Evolutionary conservation across 2,797 vertebrate species (phyloP), one percentile per base, ranked within the genome.

Genomic region (Taenioides sp.): DNA sequence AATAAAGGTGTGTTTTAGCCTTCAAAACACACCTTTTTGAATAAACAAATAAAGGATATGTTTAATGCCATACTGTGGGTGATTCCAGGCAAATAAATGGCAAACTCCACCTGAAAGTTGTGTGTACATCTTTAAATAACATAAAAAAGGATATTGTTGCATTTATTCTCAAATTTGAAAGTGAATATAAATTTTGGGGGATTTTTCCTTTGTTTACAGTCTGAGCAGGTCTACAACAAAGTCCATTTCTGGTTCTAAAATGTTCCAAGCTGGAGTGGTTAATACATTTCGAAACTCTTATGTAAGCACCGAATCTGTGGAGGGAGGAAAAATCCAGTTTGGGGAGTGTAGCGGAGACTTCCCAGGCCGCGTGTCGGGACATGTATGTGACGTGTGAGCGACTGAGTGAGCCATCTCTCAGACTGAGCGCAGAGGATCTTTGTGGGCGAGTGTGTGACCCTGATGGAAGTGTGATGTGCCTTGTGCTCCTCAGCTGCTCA

Each of bases 291-390:
- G 10, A 28, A 27, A 52, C 17, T 50, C 25, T 66, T 66, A 65
- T 50, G 43, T 50, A 66, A 66, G 23, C 2, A 17, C 12, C 7
- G 16, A 28, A 28, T 43, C n/a, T 10, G 20, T 11, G n/a, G 62
- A 47, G 62, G 37, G n/a, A 16, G 64, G 17, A 6, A 55, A 67
- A 71, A 60, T 64, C 54, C 54, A 58, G 70, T 63, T 61, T 5
- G 62, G 52, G 68, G 55, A 50, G 70, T 73, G 71, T 40, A 16
- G 25, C 5, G 14, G 9, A 25, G 61, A 70, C 57, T 27, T 63
- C 27, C 16, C 59, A 67, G 65, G 65, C 0, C 0, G 34, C 67
- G 7, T 69, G 75, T 74, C 70, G 64, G 70, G 69, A 70, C 80
- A 20, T 28, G 70, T 57, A 52, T 25, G 18, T n/a, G 52, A 63